Conservation (phyloP, 2,113 vertebrate genomes). For the Aleadryas rufinucha region DNA sequence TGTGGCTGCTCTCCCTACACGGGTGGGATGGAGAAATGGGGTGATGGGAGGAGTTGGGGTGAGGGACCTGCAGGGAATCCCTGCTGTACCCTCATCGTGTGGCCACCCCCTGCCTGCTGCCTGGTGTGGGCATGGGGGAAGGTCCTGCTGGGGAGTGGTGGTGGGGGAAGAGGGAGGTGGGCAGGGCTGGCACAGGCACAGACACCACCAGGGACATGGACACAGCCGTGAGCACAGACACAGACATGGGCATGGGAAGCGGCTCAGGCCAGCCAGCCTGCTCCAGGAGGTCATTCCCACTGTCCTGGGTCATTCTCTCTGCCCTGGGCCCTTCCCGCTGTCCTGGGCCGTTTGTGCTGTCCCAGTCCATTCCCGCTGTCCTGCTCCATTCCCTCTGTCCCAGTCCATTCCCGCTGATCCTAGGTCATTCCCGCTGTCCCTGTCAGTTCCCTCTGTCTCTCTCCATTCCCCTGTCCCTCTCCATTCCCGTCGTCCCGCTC, state of each 20-base stretch:
- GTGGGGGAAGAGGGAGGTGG: neutral
- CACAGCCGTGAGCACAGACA: neutral
- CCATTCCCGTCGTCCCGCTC: rapidly evolving
- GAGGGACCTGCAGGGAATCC: neutral
- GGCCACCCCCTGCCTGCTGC: neutral
- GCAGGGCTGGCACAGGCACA: neutral
- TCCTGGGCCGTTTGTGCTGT: rapidly evolving
- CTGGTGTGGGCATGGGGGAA: neutral
- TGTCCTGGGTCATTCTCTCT: rapidly evolving
- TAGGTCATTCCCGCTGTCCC: neutral
- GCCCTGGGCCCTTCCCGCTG: rapidly evolving
- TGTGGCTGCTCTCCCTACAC: neutral
- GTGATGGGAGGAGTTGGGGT: neutral
- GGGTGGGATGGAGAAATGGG: neutral
- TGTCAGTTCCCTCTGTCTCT: rapidly evolving
- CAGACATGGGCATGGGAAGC: neutral
- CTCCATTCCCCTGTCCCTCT: too few species aligned
- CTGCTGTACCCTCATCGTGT: neutral
- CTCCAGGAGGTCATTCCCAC: neutral
- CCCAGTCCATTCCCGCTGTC: rapidly evolving
- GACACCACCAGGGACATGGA: neutral
- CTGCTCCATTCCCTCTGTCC: neutral
- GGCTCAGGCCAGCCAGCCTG: neutral
- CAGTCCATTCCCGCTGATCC: rapidly evolving
- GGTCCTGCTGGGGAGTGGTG: neutral